These are phyloP conservation scores for Remorina albescens DNA, from an alignment of 2,797 vertebrate species.

Conservation along the genomic window DNA sequence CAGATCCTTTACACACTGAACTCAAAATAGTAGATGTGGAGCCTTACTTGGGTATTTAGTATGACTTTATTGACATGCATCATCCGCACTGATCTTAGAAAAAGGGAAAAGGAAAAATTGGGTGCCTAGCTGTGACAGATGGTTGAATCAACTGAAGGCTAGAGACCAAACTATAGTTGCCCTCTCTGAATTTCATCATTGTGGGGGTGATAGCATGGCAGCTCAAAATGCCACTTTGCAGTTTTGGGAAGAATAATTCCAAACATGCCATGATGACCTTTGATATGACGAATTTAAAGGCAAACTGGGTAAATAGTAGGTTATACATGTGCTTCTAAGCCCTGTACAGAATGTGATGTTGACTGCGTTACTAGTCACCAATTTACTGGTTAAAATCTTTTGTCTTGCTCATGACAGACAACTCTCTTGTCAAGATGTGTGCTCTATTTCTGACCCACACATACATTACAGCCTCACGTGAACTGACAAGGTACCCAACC, in stretches of 20 bases:
- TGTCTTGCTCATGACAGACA: neutral
- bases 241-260: conserved; percentile 26
- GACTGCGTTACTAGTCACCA: neutral
- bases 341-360: neutral
- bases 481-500: conserved; percentile 38
- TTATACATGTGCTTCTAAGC: neutral
- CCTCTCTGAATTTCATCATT: conserved; percentile 42
- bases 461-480: conserved; percentile 46
- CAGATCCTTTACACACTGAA: conserved; percentile 6
- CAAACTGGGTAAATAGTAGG: neutral
- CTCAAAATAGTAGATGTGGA: neutral
- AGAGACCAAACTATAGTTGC: conserved; percentile 20
- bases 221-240: conserved; percentile 55
- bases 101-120: conserved; percentile 22
- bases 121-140: conserved; percentile 43
- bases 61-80: conserved; percentile 41
- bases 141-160: conserved; percentile 37
- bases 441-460: neutral
- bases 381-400: neutral
- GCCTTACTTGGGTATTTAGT: conserved; percentile 32
- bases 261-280: conserved; percentile 35
- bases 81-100: conserved; percentile 26
- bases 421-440: neutral
- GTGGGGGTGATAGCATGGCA: conserved; percentile 9
- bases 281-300: conserved; percentile 25